phyloP scores from a whole-genome alignment of 2,797 vertebrate genomes.

The Tokudaia muenninki region DNA sequence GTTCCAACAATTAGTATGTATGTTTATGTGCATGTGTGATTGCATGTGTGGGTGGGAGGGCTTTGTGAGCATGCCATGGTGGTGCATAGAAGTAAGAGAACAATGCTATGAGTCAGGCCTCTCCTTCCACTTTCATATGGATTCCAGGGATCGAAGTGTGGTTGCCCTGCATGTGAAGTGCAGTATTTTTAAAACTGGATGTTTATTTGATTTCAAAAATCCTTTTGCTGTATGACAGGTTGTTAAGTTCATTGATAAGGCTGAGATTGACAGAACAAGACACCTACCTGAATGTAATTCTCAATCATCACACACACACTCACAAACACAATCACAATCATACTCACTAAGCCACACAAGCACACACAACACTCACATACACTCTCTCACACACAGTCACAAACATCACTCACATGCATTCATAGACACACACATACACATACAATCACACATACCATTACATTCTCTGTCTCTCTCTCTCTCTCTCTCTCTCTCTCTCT shows the following conservation, averaged over 20 bases:
- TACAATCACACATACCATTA: no score
- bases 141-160: neutral
- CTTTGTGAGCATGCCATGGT: neutral
- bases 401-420: no score
- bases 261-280: neutral
- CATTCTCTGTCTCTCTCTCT: no score
- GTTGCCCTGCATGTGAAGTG: neutral
- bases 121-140: neutral
- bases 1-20: neutral
- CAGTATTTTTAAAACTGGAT: neutral
- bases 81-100: neutral
- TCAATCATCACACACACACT: neutral
- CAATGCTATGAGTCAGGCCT: neutral
- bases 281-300: neutral
- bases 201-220: neutral
- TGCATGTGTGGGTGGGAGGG: neutral
- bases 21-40: neutral
- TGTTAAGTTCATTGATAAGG: neutral
- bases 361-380: no score
- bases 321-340: neutral
- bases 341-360: neutral
- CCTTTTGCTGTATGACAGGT: neutral
- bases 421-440: no score
- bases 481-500: no score
- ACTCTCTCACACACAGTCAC: no score